Evolutionary conservation across 2,113 vertebrate genomes (phyloP), one percentile per base, ranked within the genome.

Genomic region (Grammomys dolichurus): DNA sequence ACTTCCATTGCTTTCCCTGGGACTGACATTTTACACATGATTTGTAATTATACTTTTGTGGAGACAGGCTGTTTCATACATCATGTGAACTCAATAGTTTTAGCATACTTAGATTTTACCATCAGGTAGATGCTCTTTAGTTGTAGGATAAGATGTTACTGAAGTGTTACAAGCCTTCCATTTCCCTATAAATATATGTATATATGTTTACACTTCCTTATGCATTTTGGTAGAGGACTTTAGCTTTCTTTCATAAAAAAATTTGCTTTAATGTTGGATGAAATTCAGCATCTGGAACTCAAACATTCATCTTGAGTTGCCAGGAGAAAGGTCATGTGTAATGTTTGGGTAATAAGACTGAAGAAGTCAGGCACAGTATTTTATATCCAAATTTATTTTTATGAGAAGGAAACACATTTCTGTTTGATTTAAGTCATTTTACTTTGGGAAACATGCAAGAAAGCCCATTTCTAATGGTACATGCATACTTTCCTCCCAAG

Each of bases 21-120:
- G 69, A 92, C 80, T 72, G 51, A 63, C 65, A 70, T 82, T 96
- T 95, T 22, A 95, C 46, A 56, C 46, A 40, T 87, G 43, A 6
- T 43, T 73, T 87, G 28, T 20, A 31, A 54, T 75, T 65, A 40
- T 28, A 16, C 20, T 91, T 96, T 58, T 63, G 60, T 78, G 43
- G 69, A 80, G 20, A 56, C 20, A 70, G 51, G 19, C 20, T 90
- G 16, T 5, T 69, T 9, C 9, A 2, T 36, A 60, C 51, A 82
- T 17, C 40, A 87, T 93, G 69, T 94, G 93, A n/a, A 46, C 60
- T 43, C 43, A 56, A 58, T 60, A n/a, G 3, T 87, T n/a, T 58
- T 92, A 88, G 3, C 4, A 54, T 58, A 20, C 3, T 10, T 70
- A 3, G 36, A 20, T n/a, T 77, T 82, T 76, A 7, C 3, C 43